These are phyloP conservation scores for Alcis repandata DNA, from an alignment of 2,888 invertebrate genomes.

Conservation along the genomic window DNA sequence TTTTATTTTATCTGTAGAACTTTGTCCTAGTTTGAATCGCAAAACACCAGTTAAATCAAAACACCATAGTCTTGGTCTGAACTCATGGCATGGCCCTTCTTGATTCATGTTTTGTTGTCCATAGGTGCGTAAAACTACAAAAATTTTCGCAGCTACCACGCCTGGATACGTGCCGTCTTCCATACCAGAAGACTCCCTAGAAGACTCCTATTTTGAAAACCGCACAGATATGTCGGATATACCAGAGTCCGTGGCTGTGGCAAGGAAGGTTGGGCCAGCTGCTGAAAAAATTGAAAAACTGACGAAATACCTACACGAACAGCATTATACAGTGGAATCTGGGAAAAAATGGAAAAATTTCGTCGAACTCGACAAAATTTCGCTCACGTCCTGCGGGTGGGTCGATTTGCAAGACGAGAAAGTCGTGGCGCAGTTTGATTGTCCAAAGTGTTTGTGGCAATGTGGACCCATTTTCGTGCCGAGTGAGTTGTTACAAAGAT, in stretches of 20 bases:
- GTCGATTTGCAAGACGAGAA: constrained; percentile 58
- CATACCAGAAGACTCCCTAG: constrained; percentile 54
- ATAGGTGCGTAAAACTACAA: constrained; percentile 81
- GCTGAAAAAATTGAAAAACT: constrained; percentile 84
- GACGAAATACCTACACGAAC: constrained; percentile 74
- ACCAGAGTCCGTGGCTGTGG: constrained; percentile 54
- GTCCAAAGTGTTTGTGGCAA: constrained; percentile 84
- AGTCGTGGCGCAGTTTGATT: constrained; percentile 52
- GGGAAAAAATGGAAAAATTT: constrained; percentile 77
- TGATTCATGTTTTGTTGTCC: constrained; percentile 46
- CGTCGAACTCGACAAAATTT: constrained; percentile 58
- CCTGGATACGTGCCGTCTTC: constrained; percentile 53
- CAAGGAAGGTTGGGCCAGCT: constrained; percentile 59
- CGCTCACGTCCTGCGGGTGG: constrained; percentile 60
- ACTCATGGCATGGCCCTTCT: constrained; percentile 7
- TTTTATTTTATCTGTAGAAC: too few relatives aligned
- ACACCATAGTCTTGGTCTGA: too few relatives aligned
- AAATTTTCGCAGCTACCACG: constrained; percentile 80
- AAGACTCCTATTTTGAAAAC: constrained; percentile 69
- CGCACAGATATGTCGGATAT: constrained; percentile 65
- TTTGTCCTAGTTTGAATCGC: too few relatives aligned
- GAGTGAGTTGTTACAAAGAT: constrained; percentile 66
- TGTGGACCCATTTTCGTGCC: constrained; percentile 76
- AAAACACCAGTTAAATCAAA: too few relatives aligned
- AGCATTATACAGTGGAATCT: constrained; percentile 37